Base-by-base conservation (phyloP, 2,113 vertebrate species). In the Alethe castanea region DNA sequence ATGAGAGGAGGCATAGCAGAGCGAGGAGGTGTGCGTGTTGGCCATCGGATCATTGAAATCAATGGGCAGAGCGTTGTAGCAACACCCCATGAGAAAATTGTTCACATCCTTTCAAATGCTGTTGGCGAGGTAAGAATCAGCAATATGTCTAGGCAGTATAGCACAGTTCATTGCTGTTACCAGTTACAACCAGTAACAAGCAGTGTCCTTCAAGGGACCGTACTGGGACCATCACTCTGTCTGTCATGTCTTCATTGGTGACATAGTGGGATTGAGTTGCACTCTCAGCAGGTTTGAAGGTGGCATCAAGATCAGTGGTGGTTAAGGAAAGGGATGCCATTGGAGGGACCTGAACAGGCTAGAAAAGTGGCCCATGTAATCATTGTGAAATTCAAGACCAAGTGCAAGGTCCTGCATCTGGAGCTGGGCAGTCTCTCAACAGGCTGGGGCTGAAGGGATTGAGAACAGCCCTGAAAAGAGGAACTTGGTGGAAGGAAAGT, bases 1-100 rank as follows among this genome's bases (percentile, higher is more conserved):
- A 99, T 99, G 99, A 98, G 99, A 88, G 99, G 99, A 9, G 99
- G 99, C 14, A 99, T 99, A 57, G 99, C 99, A 4, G 99, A 99
- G 89, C 96, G 99, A 59, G 99, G 99, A 7, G 99, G 99, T 3
- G 99, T 99, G 62, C 98, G 99, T n/a, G 99, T 99, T 8, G 99
- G 99, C 52, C 99, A 99, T 95, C 98, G 99, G 44, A 99, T 99
- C 94, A 99, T 99, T 67, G 99, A 99, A 94, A 99, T 99, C 97
- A 99, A 99, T 11, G 98, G 98, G 38, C 99, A 99, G 97, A 99
- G 99, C 5, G 99, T 99, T 72, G 99, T 99, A 62, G 99, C 99
- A 83, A 99, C 98, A 2, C 99, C 99, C 4, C 99, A 99, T 14
- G 99, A 99, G 95, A 99, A 99, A 92, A 99, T 99, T 45, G 99